Percentiles rank a stretch among this genome's conserved stretches.
These are phyloP conservation scores for Turritopsis dohrnii DNA, from an alignment of 30 jellyfish, hydroid and myxozoan genomes.

Conservation along the genomic window DNA sequence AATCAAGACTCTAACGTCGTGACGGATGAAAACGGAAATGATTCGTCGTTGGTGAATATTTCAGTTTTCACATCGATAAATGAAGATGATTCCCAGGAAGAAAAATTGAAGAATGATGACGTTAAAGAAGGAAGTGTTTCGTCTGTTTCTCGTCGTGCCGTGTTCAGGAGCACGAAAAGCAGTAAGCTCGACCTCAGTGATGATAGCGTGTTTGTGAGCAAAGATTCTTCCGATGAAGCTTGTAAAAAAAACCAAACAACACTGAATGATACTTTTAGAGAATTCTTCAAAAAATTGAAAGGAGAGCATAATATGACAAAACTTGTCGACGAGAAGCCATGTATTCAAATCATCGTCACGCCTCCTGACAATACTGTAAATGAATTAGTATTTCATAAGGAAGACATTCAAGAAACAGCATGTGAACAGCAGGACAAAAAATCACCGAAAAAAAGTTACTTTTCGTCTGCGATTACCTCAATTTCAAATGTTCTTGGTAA, in stretches of 20 bases:
- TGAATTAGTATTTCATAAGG: neutral
- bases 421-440: neutral
- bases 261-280: constrained; percentile 14
- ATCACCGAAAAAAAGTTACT: constrained; percentile 19
- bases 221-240: neutral
- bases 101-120: neutral
- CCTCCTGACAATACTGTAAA: neutral
- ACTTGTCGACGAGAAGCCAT: neutral
- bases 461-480: constrained; percentile 20
- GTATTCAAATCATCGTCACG: neutral
- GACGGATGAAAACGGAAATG: neutral
- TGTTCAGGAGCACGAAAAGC: neutral
- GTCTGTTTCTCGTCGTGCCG: neutral
- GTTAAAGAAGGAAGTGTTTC: neutral
- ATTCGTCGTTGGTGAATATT: neutral
- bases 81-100: neutral
- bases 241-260: neutral
- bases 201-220: neutral
- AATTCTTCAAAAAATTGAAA: constrained; percentile 7
- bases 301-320: neutral
- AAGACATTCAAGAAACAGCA: neutral
- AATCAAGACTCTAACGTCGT: neutral
- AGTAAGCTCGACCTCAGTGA: neutral
- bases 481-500: constrained; percentile 15
- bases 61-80: neutral